A percentile compares a stretch with the other conserved stretches of the same genome.
These are phyloP conservation scores for Athalia circularis DNA, from an alignment of 2,888 invertebrate species.

Conservation along the genomic window DNA sequence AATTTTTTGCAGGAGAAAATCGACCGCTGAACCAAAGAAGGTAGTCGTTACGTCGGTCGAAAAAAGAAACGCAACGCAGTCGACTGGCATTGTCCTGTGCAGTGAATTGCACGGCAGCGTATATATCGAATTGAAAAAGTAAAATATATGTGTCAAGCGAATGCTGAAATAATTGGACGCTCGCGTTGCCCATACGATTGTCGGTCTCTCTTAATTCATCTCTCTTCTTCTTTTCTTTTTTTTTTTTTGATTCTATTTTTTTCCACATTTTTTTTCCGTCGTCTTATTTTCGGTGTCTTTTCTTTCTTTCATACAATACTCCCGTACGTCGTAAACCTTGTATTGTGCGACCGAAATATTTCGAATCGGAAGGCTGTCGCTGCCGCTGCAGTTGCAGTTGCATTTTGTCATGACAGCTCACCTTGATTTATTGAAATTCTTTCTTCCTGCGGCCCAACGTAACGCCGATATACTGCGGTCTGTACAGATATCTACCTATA, in stretches of 20 bases:
- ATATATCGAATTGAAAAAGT: neutral
- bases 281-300: neutral
- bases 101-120: neutral
- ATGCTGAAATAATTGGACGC: conserved; percentile 40
- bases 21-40: neutral
- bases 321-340: too few relatives aligned
- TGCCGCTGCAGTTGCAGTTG: too few relatives aligned
- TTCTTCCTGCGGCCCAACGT: too few relatives aligned
- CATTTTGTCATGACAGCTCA: too few relatives aligned
- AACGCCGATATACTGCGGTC: too few relatives aligned
- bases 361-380: too few relatives aligned
- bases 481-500: too few relatives aligned
- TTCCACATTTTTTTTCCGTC: neutral
- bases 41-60: neutral
- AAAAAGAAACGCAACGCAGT: too few relatives aligned
- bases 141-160: conserved; percentile 42
- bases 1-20: too few relatives aligned
- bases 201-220: neutral
- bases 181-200: neutral
- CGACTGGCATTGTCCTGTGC: conserved; percentile 3
- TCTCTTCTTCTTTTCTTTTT: neutral
- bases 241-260: neutral
- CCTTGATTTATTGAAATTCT: too few relatives aligned
- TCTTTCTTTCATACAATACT: too few relatives aligned
- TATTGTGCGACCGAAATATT: too few relatives aligned